phyloP scores from a whole-genome alignment of 2,888 invertebrate genomes.

The Rhagonycha lutea region DNA sequence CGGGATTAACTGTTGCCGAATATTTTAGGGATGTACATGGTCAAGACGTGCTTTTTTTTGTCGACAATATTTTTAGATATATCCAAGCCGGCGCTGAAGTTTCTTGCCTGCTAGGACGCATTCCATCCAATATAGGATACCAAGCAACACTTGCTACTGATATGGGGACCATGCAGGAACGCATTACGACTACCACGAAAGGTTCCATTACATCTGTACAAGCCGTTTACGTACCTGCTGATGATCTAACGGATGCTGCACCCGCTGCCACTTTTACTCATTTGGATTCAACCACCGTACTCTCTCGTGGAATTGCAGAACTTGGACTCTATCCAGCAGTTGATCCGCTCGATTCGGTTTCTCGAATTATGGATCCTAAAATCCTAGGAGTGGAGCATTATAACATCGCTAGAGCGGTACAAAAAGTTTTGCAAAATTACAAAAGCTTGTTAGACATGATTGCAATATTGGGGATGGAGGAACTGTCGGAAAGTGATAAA shows the following conservation, averaged over 20 bases:
- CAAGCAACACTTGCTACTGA: constrained; percentile 94
- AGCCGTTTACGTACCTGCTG: constrained; percentile 92
- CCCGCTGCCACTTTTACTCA: constrained; percentile 95
- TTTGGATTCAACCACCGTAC: constrained; percentile 91
- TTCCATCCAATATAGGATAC: constrained; percentile 94
- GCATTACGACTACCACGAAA: constrained; percentile 91
- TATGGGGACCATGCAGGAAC: constrained; percentile 96
- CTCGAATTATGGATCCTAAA: constrained; percentile 92
- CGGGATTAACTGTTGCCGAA: constrained; percentile 90
- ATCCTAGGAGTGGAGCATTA: constrained; percentile 89
- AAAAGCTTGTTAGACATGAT: constrained; percentile 84
- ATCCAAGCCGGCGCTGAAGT: constrained; percentile 89
- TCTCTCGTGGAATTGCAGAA: constrained; percentile 91
- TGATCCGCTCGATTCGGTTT: constrained; percentile 91
- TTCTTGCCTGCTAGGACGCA: constrained; percentile 90
- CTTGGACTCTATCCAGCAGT: constrained; percentile 93
- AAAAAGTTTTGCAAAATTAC: constrained; percentile 82
- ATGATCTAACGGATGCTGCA: constrained; percentile 93
- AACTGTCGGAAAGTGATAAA: constrained; percentile 98
- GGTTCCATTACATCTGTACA: constrained; percentile 92
- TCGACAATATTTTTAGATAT: constrained; percentile 92
- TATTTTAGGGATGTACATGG: constrained; percentile 94
- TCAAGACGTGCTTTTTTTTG: constrained; percentile 90
- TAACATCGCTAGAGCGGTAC: constrained; percentile 84
- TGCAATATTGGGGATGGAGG: constrained; percentile 98